Conservation (phyloP, 2,797 vertebrate genomes). For the Manis pentadactyla region DNA sequence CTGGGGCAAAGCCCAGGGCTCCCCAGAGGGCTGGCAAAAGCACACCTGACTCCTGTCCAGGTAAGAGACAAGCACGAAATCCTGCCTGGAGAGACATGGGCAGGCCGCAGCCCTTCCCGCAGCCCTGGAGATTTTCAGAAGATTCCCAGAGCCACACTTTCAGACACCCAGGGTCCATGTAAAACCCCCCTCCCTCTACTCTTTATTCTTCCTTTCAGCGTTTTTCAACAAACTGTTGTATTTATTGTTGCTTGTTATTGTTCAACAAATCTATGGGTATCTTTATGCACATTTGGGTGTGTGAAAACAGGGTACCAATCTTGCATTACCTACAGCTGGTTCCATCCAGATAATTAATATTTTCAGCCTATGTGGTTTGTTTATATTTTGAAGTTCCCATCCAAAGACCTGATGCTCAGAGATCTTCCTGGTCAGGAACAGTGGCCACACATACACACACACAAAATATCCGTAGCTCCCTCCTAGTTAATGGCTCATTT, state of each 20-base stretch:
- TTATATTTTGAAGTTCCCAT: not conserved
- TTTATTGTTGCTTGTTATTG: no score
- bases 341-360: not conserved
- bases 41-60: slow-evolving; percentile 59
- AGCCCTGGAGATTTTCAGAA: slow-evolving; percentile 33
- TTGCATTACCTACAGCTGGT: not conserved
- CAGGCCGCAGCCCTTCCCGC: not conserved
- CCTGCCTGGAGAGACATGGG: not conserved
- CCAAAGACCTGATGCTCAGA: not conserved
- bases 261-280: not conserved
- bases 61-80: slow-evolving; percentile 61
- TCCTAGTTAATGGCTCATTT: not conserved
- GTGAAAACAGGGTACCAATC: not conserved
- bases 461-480: no score
- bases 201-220: not conserved
- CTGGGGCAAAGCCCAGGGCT: slow-evolving; percentile 66
- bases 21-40: slow-evolving; percentile 45
- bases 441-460: not conserved
- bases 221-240: not conserved
- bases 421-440: not conserved
- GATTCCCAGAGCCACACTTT: not conserved
- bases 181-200: not conserved
- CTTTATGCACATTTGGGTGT: not conserved
- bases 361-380: not conserved
- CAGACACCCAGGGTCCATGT: not conserved